Evolutionary conservation across 1,140 invertebrate species (phyloP).

Genomic region (Pseudomyrmex gracilis): DNA sequence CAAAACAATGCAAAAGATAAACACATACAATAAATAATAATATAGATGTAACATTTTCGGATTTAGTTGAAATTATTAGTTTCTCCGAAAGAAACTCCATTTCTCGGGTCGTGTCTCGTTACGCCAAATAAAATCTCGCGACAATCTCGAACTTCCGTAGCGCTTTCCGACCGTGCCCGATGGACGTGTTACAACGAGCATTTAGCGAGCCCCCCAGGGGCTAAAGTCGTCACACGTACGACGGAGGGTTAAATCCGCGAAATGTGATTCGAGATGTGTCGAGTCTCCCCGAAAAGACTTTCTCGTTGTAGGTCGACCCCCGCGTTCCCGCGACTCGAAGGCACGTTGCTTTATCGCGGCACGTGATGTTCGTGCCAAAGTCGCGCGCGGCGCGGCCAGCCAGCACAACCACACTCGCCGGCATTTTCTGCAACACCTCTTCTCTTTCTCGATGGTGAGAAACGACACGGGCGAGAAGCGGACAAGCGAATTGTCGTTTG

Average conservation of each 20-base stretch:
- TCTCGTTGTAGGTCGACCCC: conserved; percentile 43
- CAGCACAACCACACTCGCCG: conserved; percentile 28
- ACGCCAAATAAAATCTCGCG: neutral
- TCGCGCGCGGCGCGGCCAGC: conserved; percentile 26
- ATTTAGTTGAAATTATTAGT: no score
- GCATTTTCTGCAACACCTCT: conserved; percentile 48
- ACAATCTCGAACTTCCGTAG: neutral
- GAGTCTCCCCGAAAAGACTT: conserved; percentile 41
- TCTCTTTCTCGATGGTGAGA: conserved; percentile 41
- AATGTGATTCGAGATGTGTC: conserved; percentile 31
- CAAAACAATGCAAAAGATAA: neutral
- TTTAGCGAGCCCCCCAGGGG: conserved; percentile 6
- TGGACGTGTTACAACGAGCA: conserved; percentile 12
- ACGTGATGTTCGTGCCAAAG: conserved; percentile 71
- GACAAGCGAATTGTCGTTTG: conserved; percentile 65
- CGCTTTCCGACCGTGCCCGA: neutral
- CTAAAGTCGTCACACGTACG: conserved; percentile 32
- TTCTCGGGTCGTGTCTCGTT: no score
- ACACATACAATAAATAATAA: no score
- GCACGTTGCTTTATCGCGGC: conserved; percentile 64
- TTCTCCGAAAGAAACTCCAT: no score
- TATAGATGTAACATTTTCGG: no score
- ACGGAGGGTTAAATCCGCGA: conserved; percentile 39
- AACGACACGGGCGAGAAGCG: conserved; percentile 56
- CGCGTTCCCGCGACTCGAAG: conserved; percentile 20